Percentiles rank a stretch among this genome's conserved stretches.
Evolutionary conservation across 2,113 vertebrate species (phyloP).

Genomic region (Labeo rohita): DNA sequence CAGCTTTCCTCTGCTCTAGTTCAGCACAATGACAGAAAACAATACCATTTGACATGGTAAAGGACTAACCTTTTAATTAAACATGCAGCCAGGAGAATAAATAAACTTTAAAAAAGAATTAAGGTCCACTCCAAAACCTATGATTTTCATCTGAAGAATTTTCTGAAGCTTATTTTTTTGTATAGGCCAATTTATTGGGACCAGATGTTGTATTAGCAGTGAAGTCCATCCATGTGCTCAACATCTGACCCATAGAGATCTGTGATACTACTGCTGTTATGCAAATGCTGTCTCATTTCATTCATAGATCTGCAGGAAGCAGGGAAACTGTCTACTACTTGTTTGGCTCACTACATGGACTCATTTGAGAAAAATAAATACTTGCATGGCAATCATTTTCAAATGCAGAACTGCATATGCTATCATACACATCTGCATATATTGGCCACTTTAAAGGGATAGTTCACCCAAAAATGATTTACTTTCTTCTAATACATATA

Average conservation of each 20-base stretch:
- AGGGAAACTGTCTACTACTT: background rate
- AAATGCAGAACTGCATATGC: background rate
- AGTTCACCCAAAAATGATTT: background rate
- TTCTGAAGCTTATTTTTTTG: background rate
- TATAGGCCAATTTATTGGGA: background rate
- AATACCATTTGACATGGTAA: background rate
- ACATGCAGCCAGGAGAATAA: background rate
- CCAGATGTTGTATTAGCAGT: slow-evolving; percentile 11
- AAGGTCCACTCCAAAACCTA: no score
- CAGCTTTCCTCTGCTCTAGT: no score
- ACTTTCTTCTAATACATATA: background rate
- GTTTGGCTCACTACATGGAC: background rate
- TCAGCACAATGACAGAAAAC: no score
- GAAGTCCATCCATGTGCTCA: background rate
- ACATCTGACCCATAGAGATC: background rate
- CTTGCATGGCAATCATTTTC: background rate
- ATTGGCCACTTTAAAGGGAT: background rate
- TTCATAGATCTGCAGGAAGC: background rate
- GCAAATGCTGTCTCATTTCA: no score
- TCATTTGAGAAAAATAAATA: background rate
- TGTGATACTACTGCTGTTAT: background rate
- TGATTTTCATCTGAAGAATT: background rate
- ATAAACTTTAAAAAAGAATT: no score
- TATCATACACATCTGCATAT: background rate
- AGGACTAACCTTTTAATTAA: background rate